Conservation (phyloP, 2,888 invertebrate species). For the Aradus depressus region DNA sequence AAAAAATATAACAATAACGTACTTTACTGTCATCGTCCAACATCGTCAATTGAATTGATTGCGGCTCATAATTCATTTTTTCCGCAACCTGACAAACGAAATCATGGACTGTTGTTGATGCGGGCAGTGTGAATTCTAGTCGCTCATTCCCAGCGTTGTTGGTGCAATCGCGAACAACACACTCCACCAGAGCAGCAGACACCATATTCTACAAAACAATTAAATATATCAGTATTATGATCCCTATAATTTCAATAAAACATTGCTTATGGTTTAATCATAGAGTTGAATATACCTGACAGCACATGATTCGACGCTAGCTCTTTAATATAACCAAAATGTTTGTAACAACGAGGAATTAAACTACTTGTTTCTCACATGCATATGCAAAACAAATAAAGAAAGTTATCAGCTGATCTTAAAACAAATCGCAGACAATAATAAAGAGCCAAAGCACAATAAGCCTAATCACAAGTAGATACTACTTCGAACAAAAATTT, state of each 20-base stretch:
- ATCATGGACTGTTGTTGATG: conserved; percentile 38
- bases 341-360: conserved; percentile 4
- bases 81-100: conserved; percentile 41
- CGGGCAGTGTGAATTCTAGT: conserved; percentile 35
- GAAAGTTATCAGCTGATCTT: not conserved
- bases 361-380: not conserved
- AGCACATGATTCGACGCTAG: conserved; percentile 21
- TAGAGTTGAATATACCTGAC: conserved; percentile 21
- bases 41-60: conserved; percentile 38
- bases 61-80: conserved; percentile 40
- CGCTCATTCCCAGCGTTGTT: conserved; percentile 30
- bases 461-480: not conserved
- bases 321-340: conserved; percentile 10
- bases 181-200: conserved; percentile 37
- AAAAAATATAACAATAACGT: not conserved
- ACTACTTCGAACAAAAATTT: not conserved
- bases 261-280: not conserved
- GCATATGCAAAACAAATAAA: no score
- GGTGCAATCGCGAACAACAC: conserved; percentile 39
- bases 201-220: conserved; percentile 40
- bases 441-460: not conserved
- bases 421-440: not conserved
- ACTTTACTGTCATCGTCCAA: conserved; percentile 1
- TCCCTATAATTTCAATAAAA: not conserved
- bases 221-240: not conserved